Evolutionary conservation across 2,113 vertebrate species (phyloP), one percentile per base, ranked within the genome.

Genomic region (Drymodes brunneopygia): DNA sequence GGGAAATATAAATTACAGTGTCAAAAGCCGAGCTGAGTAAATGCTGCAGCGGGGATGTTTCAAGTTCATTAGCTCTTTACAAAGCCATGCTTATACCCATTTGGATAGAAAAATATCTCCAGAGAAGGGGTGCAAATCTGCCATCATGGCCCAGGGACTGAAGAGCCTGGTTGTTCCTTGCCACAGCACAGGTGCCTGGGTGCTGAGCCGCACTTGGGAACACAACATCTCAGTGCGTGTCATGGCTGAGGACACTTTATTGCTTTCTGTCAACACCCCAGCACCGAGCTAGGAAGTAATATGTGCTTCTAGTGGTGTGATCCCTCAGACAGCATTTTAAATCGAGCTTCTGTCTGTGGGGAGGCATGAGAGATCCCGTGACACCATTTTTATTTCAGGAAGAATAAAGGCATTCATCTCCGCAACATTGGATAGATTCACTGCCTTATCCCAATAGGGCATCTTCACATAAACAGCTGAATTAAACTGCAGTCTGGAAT

Each of bases 341-440:
- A 96, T 94, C 96, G 95, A 75, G 83, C 81, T 95, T 92, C 94
- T 96, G 90, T 93, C 91, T 81, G 64, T 8, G 12, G 80, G 77
- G 87, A 92, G 69, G 84, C 75, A 47, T 88, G 87, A 89, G 91
- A 82, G 89, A 82, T 95, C 96, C 92, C 75, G 72, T 91, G 95
- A 92, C 87, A 94, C 91, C 89, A 60, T 94, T 96, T 95, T 94
- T 88, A 94, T 90, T 94, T 91, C 88, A 75, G 70, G 91, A 97
- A 96, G 96, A 97, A 97, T 95, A 94, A 95, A 94, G 67, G 94
- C 92, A 94, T 97, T 97, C 80, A 95, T 87, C 74, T 95, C 62
- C 0, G 3, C 94, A 95, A 75, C 86, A 51, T 53, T 93, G 90
- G 62, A 56, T 81, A 51, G 84, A 94, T 87, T 90, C 88, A 81